Conservation (phyloP, 2,113 vertebrate species). For the Dryoscopus gambensis region DNA sequence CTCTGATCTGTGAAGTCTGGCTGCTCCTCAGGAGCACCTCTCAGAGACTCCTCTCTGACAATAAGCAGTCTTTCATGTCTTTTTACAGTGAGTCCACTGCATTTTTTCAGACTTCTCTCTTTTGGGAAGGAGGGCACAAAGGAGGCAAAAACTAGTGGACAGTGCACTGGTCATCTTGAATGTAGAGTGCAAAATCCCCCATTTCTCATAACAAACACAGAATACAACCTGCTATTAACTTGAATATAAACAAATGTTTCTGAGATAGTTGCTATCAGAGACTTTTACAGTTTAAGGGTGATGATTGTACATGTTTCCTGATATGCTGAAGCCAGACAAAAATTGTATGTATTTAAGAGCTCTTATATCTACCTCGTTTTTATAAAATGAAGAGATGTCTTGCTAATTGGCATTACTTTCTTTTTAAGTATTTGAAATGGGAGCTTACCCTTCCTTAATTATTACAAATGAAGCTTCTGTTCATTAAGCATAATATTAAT, state of each 20-base stretch:
- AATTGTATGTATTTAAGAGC: not conserved
- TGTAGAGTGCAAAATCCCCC: not conserved
- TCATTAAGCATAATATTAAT: constrained; percentile 52
- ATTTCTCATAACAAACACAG: not conserved
- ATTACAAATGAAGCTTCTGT: constrained; percentile 28
- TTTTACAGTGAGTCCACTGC: not conserved
- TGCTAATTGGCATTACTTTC: not conserved
- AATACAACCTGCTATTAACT: not conserved
- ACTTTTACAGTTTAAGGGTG: not conserved
- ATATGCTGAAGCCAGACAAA: not conserved
- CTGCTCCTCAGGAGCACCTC: not conserved
- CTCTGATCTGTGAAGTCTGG: not conserved
- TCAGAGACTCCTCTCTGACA: not conserved
- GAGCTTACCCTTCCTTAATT: constrained; percentile 9
- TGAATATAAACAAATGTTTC: not conserved
- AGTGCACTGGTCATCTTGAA: not conserved
- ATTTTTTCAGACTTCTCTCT: not conserved
- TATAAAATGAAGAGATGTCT: not conserved
- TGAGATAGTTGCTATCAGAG: not conserved
- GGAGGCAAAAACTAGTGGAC: not conserved
- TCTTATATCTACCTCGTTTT: not conserved
- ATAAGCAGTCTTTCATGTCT: not conserved
- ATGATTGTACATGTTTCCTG: not conserved
- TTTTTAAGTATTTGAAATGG: not conserved
- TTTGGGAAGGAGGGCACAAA: not conserved